These are phyloP conservation scores for Ischnura elegans DNA, from an alignment of 2,888 invertebrate species.

Conservation along the genomic window DNA sequence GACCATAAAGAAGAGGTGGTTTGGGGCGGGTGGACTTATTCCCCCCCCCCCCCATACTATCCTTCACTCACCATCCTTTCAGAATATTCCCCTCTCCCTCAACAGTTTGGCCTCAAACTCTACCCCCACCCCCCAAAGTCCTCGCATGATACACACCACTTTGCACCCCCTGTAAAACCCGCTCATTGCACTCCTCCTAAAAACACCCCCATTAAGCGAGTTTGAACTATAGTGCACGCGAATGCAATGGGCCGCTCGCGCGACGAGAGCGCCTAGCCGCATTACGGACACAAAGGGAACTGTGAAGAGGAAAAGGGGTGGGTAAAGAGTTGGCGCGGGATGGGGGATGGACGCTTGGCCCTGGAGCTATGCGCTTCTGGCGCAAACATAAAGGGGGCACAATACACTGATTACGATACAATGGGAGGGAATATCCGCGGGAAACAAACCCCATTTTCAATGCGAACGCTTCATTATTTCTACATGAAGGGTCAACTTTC, in stretches of 20 bases:
- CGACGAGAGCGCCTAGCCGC: background rate
- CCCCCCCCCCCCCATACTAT: background rate
- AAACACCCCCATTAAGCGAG: slow-evolving; percentile 23
- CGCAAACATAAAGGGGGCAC: slow-evolving; percentile 4
- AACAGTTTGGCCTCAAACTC: background rate
- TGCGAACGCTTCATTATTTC: background rate
- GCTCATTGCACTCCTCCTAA: background rate
- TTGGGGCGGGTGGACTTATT: background rate
- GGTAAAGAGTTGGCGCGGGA: background rate
- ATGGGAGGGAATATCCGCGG: slow-evolving; percentile 40
- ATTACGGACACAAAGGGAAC: background rate
- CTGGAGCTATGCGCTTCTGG: background rate
- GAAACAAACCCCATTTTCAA: slow-evolving; percentile 69
- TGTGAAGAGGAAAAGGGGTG: background rate
- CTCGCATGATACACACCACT: too few species aligned
- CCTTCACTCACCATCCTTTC: background rate
- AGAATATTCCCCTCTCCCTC: background rate
- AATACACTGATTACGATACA: background rate
- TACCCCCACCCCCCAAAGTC: background rate
- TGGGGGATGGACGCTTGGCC: too few species aligned
- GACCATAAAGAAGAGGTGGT: background rate
- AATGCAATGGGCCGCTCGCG: background rate
- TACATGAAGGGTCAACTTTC: background rate
- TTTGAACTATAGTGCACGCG: slow-evolving; percentile 26
- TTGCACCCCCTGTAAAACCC: background rate